Evolutionary conservation across 2,888 invertebrate species (phyloP).

Genomic region (Therioaphis trifolii): DNA sequence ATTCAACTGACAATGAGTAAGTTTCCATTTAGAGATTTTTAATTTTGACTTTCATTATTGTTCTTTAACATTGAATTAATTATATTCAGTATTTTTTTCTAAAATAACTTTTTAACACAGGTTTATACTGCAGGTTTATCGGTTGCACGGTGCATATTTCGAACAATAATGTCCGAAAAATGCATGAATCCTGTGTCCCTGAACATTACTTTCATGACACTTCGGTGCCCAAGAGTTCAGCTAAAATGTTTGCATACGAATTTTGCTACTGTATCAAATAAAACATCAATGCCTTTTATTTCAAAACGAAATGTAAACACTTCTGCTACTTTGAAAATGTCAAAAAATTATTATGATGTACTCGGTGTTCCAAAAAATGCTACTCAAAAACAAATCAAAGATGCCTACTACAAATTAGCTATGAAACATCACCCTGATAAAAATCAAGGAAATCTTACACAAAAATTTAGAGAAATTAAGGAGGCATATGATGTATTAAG

Average conservation of each 20-base stretch:
- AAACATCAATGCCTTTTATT: not conserved
- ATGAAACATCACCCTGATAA: slow-evolving; percentile 57
- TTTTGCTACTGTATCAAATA: not conserved
- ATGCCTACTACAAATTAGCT: slow-evolving; percentile 49
- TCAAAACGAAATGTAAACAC: not conserved
- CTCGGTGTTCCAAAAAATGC: slow-evolving; percentile 33
- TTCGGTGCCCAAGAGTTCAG: not conserved
- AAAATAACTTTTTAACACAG: slow-evolving; percentile 30
- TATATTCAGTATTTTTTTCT: not conserved
- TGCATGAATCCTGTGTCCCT: not conserved
- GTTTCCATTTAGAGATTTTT: not conserved
- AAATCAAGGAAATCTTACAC: slow-evolving; percentile 38
- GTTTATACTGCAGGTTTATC: slow-evolving; percentile 46
- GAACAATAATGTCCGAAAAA: not conserved
- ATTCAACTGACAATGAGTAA: not conserved
- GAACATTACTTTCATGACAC: not conserved
- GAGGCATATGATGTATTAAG: slow-evolving; percentile 53
- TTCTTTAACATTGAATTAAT: not conserved
- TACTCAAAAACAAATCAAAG: slow-evolving; percentile 50
- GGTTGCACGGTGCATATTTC: not conserved
- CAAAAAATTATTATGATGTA: slow-evolving; percentile 48
- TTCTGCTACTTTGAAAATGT: not conserved
- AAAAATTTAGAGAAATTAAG: slow-evolving; percentile 45
- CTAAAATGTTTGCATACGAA: not conserved
- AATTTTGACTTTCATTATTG: not conserved